Conservation (phyloP, 2,113 vertebrate species). For the Hepsetus odoe region DNA sequence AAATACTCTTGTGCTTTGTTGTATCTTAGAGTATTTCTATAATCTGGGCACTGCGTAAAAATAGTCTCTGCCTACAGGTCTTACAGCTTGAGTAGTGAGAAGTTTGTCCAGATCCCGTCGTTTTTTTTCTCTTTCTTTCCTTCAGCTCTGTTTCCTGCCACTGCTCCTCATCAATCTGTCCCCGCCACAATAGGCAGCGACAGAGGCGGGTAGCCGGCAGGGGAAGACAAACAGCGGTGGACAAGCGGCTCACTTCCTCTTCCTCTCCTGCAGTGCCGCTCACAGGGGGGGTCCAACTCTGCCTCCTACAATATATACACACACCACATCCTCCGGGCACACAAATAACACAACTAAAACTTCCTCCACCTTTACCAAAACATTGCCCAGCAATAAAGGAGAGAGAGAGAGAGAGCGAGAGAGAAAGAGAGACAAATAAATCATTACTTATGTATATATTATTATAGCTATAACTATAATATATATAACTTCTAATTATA, state of each 20-base stretch:
- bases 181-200: constrained; percentile 71
- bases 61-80: no score
- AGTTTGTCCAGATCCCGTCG: not conserved
- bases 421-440: no score
- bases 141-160: constrained; percentile 62
- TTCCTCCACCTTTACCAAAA: constrained; percentile 46
- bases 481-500: no score
- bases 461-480: no score
- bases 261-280: constrained; percentile 41
- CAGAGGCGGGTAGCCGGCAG: constrained; percentile 60
- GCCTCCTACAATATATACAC: not conserved
- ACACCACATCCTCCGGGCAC: constrained; percentile 43
- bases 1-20: no score
- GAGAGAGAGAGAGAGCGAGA: constrained; percentile 23
- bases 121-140: constrained; percentile 58
- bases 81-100: not conserved
- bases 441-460: no score
- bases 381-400: constrained; percentile 11
- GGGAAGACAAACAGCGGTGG: constrained; percentile 71
- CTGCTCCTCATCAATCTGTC: constrained; percentile 75
- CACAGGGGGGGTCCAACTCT: constrained; percentile 37
- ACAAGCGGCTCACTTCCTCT: constrained; percentile 60
- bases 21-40: no score
- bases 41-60: no score
- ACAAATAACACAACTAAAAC: constrained; percentile 47